phyloP scores from a whole-genome alignment of 2,113 vertebrate genomes.

The Cygnus atratus region DNA sequence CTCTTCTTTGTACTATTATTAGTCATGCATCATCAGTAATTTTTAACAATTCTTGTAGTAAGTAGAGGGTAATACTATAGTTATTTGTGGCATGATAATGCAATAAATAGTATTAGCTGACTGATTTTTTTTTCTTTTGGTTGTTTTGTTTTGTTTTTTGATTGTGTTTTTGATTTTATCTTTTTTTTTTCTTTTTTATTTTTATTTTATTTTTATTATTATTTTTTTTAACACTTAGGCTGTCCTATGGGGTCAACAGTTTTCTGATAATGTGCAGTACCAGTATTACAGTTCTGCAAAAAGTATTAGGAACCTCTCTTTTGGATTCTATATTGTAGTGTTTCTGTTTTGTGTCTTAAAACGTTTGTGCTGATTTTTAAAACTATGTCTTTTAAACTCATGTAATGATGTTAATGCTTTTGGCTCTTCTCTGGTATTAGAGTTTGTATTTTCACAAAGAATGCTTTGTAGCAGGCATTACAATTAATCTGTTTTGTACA shows the following conservation, averaged over 20 bases:
- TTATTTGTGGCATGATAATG: slow-evolving; percentile 98
- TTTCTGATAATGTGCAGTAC: slow-evolving; percentile 94
- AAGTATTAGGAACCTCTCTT: slow-evolving; percentile 89
- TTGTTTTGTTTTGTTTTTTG: slow-evolving; percentile 31
- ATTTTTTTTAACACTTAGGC: slow-evolving; percentile 77
- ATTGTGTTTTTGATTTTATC: slow-evolving; percentile 62
- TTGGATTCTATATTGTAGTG: slow-evolving; percentile 91
- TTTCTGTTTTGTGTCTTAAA: slow-evolving; percentile 94
- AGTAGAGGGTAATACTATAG: slow-evolving; percentile 90
- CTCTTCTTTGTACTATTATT: slow-evolving; percentile 91
- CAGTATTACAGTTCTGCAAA: slow-evolving; percentile 87
- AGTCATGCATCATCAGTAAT: slow-evolving; percentile 89
- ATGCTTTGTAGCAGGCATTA: slow-evolving; percentile 98
- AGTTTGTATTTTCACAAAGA: slow-evolving; percentile 98
- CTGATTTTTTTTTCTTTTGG: slow-evolving; percentile 72
- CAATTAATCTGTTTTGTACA: slow-evolving; percentile 98
- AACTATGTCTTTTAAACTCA: slow-evolving; percentile 88
- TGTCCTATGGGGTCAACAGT: slow-evolving; percentile 84
- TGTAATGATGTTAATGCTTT: slow-evolving; percentile 89
- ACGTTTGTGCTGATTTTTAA: slow-evolving; percentile 93
- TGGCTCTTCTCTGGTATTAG: slow-evolving; percentile 90
- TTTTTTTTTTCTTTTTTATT: slow-evolving; percentile 69
- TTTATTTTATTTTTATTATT: no score
- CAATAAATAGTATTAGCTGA: slow-evolving; percentile 92
- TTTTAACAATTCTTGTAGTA: slow-evolving; percentile 91